Base-by-base conservation (phyloP, 2,113 vertebrate genomes). In the Pluvialis apricaria region DNA sequence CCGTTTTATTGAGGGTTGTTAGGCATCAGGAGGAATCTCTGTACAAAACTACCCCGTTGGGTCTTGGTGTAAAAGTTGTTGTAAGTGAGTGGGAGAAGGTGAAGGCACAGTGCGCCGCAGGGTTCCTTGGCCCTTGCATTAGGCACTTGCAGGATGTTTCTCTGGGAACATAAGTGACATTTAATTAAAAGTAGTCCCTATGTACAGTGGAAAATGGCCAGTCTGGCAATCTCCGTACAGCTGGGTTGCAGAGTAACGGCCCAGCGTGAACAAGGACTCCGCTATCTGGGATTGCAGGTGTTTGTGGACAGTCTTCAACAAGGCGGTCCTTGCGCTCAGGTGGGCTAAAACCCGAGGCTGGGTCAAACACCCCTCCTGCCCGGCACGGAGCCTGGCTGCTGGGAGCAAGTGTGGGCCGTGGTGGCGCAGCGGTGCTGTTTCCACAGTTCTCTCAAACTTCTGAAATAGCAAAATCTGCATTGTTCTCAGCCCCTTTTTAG, bases 31-130 rank as follows among this genome's bases (percentile, higher is more conserved):
- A 87, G 57, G 36, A 69, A 38, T 61, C 75, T 34, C 38, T 45
- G 49, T 60, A 11, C 73, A 62, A 38, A 75, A 16, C 11, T 5
- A 5, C n/a, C 36, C 36, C 2, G 0, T 68, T 52, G 44, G 11
- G 54, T 42, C 31, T n/a, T 29, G 11, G 52, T 42, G 49, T 34
- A 15, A 19, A 75, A 58, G 20, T 29, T 62, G 12, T 32, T 22
- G 26, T 29, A 77, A 51, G 17, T 31, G 44, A 66, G 38, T 57
- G 4, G 0, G 19, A 45, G 75, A 72, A 86, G 72, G 61, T 4
- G 61, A 38, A 92, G 45, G 32, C 8, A 5, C 38, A 13, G 61
- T 32, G 13, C 0, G 1, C 0, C 2, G 34, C 0, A 2, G 16
- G 11, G 17, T 68, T 84, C 51, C 38, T 58, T 58, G 38, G 15